These are phyloP conservation scores for Styela clava DNA, from an alignment of 23 tunicate species.

Conservation along the genomic window DNA sequence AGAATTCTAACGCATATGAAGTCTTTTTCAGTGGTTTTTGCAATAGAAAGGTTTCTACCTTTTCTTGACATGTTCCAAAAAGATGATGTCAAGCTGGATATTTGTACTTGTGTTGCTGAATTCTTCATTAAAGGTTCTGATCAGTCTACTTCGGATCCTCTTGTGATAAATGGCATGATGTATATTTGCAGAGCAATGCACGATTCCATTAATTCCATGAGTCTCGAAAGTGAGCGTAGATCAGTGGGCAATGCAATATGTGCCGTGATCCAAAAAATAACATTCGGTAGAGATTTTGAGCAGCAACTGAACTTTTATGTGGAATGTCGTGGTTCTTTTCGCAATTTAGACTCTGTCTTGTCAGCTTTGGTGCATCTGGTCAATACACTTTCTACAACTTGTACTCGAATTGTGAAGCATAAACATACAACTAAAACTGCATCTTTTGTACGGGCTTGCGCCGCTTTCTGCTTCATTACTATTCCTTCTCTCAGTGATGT, in stretches of 20 bases:
- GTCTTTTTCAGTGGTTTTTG: constrained; percentile 48
- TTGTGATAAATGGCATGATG: constrained; percentile 67
- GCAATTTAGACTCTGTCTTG: constrained; percentile 62
- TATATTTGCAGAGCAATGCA: constrained; percentile 80
- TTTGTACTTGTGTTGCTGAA: constrained; percentile 41
- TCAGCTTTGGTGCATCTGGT: constrained; percentile 69
- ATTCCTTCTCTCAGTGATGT: constrained; percentile 69
- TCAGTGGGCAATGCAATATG: constrained; percentile 45
- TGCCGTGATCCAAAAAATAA: constrained; percentile 60
- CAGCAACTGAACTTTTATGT: constrained; percentile 91
- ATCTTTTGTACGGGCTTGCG: constrained; percentile 87
- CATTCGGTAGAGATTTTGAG: constrained; percentile 90
- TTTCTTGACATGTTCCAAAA: constrained; percentile 93
- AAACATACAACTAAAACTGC: constrained; percentile 87
- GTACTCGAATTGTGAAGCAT: constrained; percentile 57
- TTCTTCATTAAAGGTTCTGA: constrained; percentile 21
- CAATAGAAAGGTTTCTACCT: constrained; percentile 83
- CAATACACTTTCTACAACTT: constrained; percentile 65
- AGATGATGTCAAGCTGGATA: constrained; percentile 60
- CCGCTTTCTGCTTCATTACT: constrained; percentile 81
- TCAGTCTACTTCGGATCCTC: constrained; percentile 49
- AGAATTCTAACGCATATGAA: constrained; percentile 45
- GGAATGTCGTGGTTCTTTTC: constrained; percentile 74
- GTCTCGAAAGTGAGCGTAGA: constrained; percentile 51
- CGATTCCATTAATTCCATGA: constrained; percentile 77